A percentile compares a stretch with the other conserved stretches of the same genome.
Evolutionary conservation across 2,113 vertebrate species (phyloP).

Genomic region (Rostratula benghalensis): DNA sequence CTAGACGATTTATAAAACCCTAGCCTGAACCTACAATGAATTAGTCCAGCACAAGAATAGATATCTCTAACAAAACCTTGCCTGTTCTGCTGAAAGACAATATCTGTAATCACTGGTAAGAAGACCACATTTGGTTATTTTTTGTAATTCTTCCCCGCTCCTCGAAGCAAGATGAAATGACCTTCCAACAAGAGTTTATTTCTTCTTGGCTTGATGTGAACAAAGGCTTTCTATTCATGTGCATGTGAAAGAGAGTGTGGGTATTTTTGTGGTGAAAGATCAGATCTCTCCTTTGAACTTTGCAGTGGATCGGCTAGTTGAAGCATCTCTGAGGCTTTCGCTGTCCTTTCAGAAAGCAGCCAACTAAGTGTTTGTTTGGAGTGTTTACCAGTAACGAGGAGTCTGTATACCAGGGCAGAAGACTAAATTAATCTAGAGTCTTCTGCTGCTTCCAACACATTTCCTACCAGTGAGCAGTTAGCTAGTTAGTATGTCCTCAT

Average conservation of each 20-base stretch:
- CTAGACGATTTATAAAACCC: background rate
- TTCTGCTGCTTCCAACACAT: background rate
- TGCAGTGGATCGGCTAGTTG: constrained; percentile 14
- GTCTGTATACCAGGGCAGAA: background rate
- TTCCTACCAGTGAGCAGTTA: background rate
- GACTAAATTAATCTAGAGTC: background rate
- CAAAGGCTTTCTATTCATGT: constrained; percentile 59
- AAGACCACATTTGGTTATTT: constrained; percentile 28
- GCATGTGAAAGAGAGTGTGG: constrained; percentile 2
- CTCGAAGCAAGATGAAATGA: constrained; percentile 24
- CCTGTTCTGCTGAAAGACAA: constrained; percentile 28
- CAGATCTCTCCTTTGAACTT: constrained; percentile 18
- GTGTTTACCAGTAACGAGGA: background rate
- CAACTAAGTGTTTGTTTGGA: background rate
- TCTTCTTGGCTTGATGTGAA: constrained; percentile 47
- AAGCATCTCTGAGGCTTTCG: background rate
- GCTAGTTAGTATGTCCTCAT: fast-evolving
- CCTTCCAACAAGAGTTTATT: constrained; percentile 52
- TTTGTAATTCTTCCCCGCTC: constrained; percentile 19
- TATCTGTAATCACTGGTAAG: constrained; percentile 14
- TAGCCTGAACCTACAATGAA: background rate
- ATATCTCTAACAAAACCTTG: background rate
- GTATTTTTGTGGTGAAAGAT: constrained; percentile 32
- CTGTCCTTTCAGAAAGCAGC: background rate
- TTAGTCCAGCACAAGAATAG: background rate